Conservation (phyloP, 2,888 invertebrate genomes). For the Cotesia congregata region DNA sequence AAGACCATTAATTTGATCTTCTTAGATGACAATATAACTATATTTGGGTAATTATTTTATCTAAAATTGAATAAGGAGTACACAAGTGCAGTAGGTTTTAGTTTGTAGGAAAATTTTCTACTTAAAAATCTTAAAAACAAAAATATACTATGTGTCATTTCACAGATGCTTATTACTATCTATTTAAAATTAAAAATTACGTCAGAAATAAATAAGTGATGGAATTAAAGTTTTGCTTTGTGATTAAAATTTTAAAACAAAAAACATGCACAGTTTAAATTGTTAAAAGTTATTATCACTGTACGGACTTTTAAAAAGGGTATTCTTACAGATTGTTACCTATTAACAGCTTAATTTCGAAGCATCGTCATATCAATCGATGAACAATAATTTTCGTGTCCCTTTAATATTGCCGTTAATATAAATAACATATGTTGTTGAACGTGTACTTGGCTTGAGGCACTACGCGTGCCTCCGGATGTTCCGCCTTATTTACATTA, state of each 20-base stretch:
- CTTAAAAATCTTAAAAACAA: too few species aligned
- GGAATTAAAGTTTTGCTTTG: background rate
- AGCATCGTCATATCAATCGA: slow-evolving; percentile 24
- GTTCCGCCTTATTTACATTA: background rate
- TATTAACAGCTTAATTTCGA: slow-evolving; percentile 10
- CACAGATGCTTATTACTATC: too few species aligned
- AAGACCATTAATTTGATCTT: too few species aligned
- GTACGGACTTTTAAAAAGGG: background rate
- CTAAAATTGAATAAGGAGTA: too few species aligned
- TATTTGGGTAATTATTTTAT: too few species aligned
- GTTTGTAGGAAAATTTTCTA: too few species aligned
- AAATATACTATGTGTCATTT: too few species aligned
- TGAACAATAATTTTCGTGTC: background rate
- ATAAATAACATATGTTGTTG: background rate
- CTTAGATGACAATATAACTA: too few species aligned
- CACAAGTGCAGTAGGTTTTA: too few species aligned
- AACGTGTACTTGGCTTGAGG: background rate
- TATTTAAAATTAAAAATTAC: too few species aligned
- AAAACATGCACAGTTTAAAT: too few species aligned
- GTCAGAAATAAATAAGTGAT: too few species aligned
- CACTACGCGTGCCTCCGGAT: background rate
- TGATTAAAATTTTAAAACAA: background rate
- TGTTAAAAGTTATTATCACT: background rate
- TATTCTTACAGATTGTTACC: slow-evolving; percentile 8
- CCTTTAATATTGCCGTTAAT: background rate